Conservation (phyloP, 2,113 vertebrate species). For the Pelobates fuscus region DNA sequence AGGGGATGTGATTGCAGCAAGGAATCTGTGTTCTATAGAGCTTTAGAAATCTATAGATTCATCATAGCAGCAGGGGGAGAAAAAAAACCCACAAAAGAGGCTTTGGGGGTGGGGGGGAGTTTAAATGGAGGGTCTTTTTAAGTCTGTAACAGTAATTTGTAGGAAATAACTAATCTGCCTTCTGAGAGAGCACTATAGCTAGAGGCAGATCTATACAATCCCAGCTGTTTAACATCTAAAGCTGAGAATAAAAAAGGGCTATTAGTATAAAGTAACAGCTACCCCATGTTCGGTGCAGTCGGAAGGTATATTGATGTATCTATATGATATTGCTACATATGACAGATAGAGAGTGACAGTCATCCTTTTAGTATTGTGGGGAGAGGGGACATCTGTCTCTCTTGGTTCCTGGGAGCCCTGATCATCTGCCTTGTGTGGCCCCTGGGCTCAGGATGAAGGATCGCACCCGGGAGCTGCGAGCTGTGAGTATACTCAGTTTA, state of each 20-base stretch:
- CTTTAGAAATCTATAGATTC: background rate
- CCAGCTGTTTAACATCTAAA: no score
- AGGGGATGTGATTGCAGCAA: conserved; percentile 34
- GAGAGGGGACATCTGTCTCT: background rate
- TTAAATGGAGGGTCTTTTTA: background rate
- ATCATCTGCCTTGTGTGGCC: conserved; percentile 11
- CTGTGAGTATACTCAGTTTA: conserved; percentile 39
- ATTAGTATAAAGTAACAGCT: no score
- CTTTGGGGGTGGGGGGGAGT: background rate
- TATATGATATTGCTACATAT: background rate
- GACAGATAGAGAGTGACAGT: background rate
- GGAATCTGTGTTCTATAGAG: conserved; percentile 14
- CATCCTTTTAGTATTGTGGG: background rate
- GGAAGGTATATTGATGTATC: background rate
- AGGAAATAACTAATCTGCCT: background rate
- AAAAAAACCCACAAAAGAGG: background rate
- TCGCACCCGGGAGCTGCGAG: conserved; percentile 53
- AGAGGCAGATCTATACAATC: no score
- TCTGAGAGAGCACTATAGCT: background rate
- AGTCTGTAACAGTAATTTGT: background rate
- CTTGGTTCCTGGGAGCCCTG: background rate
- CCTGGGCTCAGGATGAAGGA: conserved; percentile 51
- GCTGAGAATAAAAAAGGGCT: no score
- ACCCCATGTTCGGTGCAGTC: no score
- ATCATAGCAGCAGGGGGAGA: background rate